A percentile compares a stretch with the other conserved stretches of the same genome.
Evolutionary conservation across 64 coral and sea anemone genomes (phyloP).

Genomic region (Acropora yongei): DNA sequence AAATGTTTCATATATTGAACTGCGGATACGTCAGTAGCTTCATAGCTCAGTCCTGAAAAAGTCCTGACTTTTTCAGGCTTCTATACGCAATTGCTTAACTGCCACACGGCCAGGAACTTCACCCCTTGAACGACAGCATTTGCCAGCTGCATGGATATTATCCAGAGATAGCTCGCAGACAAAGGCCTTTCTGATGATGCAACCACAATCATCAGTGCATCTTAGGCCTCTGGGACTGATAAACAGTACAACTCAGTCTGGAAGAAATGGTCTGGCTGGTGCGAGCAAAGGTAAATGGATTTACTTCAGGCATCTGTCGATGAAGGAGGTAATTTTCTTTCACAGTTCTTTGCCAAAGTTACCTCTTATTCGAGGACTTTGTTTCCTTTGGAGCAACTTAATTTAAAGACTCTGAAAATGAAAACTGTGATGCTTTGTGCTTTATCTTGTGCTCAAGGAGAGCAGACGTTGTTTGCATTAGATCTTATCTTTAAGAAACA

Average conservation of each 20-base stretch:
- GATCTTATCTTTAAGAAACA: slow-evolving; percentile 61
- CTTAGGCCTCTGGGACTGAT: slow-evolving; percentile 81
- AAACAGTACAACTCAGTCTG: slow-evolving; percentile 79
- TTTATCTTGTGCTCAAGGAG: slow-evolving; percentile 75
- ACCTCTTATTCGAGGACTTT: slow-evolving; percentile 82
- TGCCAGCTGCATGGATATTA: slow-evolving; percentile 1
- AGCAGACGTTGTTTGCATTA: slow-evolving; percentile 84
- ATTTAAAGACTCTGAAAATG: slow-evolving; percentile 61
- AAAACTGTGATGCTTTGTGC: slow-evolving; percentile 94
- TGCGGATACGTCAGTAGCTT: too few relatives aligned
- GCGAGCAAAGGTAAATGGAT: slow-evolving; percentile 72
- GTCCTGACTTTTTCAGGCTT: too few relatives aligned
- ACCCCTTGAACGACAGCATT: slow-evolving; percentile 37
- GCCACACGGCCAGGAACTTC: slow-evolving; percentile 47
- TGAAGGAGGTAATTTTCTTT: slow-evolving; percentile 55
- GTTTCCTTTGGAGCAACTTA: slow-evolving; percentile 76
- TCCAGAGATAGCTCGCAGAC: slow-evolving; percentile 51
- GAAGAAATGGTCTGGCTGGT: slow-evolving; percentile 77
- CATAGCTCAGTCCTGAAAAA: too few relatives aligned
- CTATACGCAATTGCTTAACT: too few relatives aligned
- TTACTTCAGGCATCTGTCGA: slow-evolving; percentile 67
- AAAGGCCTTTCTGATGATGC: slow-evolving; percentile 69
- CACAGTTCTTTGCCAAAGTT: too few relatives aligned
- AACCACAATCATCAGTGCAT: slow-evolving; percentile 62
- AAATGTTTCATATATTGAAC: too few relatives aligned